Conservation (phyloP, 2,113 vertebrate species). For the chimpanzee (Pan troglodytes) region NHGRI_mPanTro3-v2.1_pri NC_072401.2:86401501-86402000, state of each 20-base stretch:
- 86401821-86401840: conserved; percentile 77
- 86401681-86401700: neutral
- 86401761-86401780: conserved; percentile 86
- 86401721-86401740: conserved; percentile 83
- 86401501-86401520: neutral
- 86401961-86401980: conserved; percentile 41
- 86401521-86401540: neutral
- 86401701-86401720: neutral
- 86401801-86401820: conserved; percentile 46
- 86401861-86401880: conserved; percentile 55
- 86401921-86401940: neutral
- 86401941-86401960: conserved; percentile 62
- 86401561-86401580: neutral
- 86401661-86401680: neutral
- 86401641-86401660: neutral
- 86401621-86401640: neutral
- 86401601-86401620: neutral
- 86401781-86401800: conserved; percentile 76
- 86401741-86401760: conserved; percentile 85
- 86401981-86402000: conserved; percentile 59
- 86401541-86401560: neutral
- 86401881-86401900: conserved; percentile 84
- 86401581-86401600: neutral
- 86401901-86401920: conserved; percentile 83
- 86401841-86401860: conserved; percentile 56